Evolutionary conservation across 2,113 vertebrate genomes (phyloP).

Genomic region (Limanda limanda): DNA sequence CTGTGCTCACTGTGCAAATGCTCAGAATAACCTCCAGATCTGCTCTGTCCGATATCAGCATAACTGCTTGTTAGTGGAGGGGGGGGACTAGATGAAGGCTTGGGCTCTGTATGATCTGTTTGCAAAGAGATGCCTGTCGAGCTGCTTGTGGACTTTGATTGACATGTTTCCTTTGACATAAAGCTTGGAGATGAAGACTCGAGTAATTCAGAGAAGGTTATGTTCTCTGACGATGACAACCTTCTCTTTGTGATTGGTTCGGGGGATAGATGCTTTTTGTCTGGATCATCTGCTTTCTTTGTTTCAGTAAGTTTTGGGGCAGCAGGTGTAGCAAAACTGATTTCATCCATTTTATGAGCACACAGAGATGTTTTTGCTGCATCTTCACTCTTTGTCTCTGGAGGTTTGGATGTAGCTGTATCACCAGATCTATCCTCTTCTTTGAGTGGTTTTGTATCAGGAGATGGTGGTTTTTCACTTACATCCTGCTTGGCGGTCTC

Average conservation of each 20-base stretch:
- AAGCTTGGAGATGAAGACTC: slow-evolving; percentile 16
- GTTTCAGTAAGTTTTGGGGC: slow-evolving; percentile 24
- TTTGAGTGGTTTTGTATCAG: slow-evolving; percentile 41
- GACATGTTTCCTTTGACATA: slow-evolving; percentile 29
- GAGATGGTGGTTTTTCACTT: slow-evolving; percentile 29
- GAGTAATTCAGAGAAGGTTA: slow-evolving; percentile 28
- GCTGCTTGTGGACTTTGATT: slow-evolving; percentile 29
- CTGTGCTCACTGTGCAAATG: slow-evolving; percentile 36
- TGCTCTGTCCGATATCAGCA: slow-evolving; percentile 61
- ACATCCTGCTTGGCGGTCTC: slow-evolving; percentile 26
- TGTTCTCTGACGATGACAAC: slow-evolving; percentile 23
- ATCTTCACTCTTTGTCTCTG: slow-evolving; percentile 47
- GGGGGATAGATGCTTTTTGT: slow-evolving; percentile 28
- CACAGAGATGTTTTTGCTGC: slow-evolving; percentile 1
- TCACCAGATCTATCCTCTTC: slow-evolving; percentile 13
- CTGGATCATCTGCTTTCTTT: slow-evolving; percentile 31
- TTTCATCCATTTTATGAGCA: slow-evolving; percentile 19
- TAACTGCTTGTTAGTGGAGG: slow-evolving; percentile 51
- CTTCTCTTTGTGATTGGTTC: slow-evolving; percentile 41
- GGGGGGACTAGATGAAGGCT: slow-evolving; percentile 27
- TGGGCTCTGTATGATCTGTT: slow-evolving; percentile 36
- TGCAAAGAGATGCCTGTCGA: slow-evolving; percentile 34
- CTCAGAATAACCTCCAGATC: slow-evolving; percentile 47
- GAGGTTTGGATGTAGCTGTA: slow-evolving; percentile 14
- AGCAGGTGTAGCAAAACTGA: slow-evolving; percentile 5